A percentile compares a stretch with the other conserved stretches of the same genome.
These are phyloP conservation scores for Plagiodera versicolora DNA, from an alignment of 2,888 invertebrate species.

Conservation along the genomic window DNA sequence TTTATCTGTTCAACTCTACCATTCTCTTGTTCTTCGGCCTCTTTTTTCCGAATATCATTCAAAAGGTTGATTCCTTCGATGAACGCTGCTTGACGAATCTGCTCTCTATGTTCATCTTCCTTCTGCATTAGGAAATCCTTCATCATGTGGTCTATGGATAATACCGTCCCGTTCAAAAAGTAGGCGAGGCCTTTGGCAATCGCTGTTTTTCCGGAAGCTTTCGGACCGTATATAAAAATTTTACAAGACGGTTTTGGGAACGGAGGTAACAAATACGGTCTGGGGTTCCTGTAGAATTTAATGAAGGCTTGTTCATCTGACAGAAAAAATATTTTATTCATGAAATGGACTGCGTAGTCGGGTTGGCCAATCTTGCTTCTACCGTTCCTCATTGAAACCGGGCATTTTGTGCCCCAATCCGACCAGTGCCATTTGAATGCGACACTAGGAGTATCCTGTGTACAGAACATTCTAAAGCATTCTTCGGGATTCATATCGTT, in stretches of 20 bases:
- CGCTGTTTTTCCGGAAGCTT: slow-evolving; percentile 62
- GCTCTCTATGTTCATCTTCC: slow-evolving; percentile 48
- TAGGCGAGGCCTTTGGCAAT: slow-evolving; percentile 60
- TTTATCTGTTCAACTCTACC: slow-evolving; percentile 45
- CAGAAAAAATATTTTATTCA: slow-evolving; percentile 65
- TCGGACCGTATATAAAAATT: slow-evolving; percentile 64
- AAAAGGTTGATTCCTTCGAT: slow-evolving; percentile 40
- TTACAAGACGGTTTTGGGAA: slow-evolving; percentile 64
- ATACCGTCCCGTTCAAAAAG: slow-evolving; percentile 57
- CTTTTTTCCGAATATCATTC: slow-evolving; percentile 38
- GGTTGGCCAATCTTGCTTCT: slow-evolving; percentile 57
- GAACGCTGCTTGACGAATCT: slow-evolving; percentile 47
- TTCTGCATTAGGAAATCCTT: slow-evolving; percentile 36
- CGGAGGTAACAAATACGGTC: slow-evolving; percentile 61
- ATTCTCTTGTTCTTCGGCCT: slow-evolving; percentile 31
- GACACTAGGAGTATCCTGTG: slow-evolving; percentile 42
- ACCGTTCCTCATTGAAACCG: slow-evolving; percentile 65
- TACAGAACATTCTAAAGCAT: slow-evolving; percentile 45
- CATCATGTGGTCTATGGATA: slow-evolving; percentile 50
- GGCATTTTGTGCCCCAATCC: slow-evolving; percentile 62
- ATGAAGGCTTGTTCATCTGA: slow-evolving; percentile 58
- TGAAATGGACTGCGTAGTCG: slow-evolving; percentile 61
- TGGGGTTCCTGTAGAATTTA: slow-evolving; percentile 64
- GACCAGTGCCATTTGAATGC: slow-evolving; percentile 58
- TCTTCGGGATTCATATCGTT: slow-evolving; percentile 43